Conservation (phyloP, 2,797 vertebrate genomes). For the Loris lydekkerianus region DNA sequence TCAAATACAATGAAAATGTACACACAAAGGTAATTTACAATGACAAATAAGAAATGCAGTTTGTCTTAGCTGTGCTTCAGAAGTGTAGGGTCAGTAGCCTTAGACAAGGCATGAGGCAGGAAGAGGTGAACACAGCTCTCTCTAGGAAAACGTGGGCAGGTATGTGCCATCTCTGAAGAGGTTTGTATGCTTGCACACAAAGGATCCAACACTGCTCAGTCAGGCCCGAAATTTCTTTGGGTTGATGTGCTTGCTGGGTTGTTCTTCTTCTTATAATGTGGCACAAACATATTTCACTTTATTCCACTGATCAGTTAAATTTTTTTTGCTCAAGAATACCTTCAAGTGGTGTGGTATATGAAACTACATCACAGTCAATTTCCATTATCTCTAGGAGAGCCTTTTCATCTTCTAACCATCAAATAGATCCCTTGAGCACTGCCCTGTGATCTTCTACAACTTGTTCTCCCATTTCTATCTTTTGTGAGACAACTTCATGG, state of each 20-base stretch:
- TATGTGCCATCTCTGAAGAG: constrained; percentile 89
- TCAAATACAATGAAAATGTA: constrained; percentile 88
- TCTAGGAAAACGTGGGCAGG: constrained; percentile 81
- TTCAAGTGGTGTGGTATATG: no score
- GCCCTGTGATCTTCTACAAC: constrained; percentile 97
- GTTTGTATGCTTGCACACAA: constrained; percentile 89
- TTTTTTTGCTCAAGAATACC: no score
- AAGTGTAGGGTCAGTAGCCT: constrained; percentile 89
- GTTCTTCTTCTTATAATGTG: no score
- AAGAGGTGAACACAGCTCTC: constrained; percentile 88
- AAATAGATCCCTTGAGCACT: constrained; percentile 93
- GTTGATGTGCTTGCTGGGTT: constrained; percentile 95
- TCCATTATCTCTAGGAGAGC: no score
- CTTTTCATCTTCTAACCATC: no score
- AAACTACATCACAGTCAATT: no score
- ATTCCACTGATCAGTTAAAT: no score
- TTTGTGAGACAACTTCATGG: constrained; percentile 97
- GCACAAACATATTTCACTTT: no score
- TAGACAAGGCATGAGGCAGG: constrained; percentile 88
- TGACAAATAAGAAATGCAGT: constrained; percentile 89
- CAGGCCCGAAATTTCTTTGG: constrained; percentile 94
- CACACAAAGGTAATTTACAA: constrained; percentile 89
- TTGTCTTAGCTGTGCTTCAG: constrained; percentile 92
- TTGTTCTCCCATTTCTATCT: constrained; percentile 99
- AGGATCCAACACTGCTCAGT: constrained; percentile 88